Base-by-base conservation (phyloP, 2,113 vertebrate species). In the Cathartes aura region DNA sequence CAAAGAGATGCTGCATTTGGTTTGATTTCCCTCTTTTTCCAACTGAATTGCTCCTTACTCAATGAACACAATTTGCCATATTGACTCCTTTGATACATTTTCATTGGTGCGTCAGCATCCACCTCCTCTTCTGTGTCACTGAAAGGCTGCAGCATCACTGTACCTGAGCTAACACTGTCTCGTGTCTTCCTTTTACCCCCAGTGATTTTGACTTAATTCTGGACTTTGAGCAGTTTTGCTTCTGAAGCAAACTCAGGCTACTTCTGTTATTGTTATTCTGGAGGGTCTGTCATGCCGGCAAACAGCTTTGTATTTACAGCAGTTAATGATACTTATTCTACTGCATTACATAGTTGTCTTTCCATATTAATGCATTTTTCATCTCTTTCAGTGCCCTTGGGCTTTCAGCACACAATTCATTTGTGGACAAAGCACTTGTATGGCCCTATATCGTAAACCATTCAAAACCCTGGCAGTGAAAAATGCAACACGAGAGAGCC, bases 121-220 rank as follows among this genome's bases (percentile, higher is more conserved):
- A 93, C 38, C 48, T 83, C 34, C 29, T 15, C 58, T 38, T 82
- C 92, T 62, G 58, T 94, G 52, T 71, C 91, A 56, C 58, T 18
- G 38, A 92, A 90, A 55, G 15, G 29, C 43, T 86, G 50, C 45
- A 59, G 24, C 66, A 93, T n/a, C 21, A n/a, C 45, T 78, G 53
- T 80, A 80, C 27, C 34, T 22, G 6, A 55, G 67, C 47, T 93
- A 94, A 87, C 43, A 40, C 87, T 42, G 50, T 43, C 64, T 95
- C 21, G 5, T 34, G 20, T 89, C 64, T 86, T 38, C 3, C 52
- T 91, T 56, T n/a, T 12, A 62, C n/a, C 72, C 71, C 88, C 68
- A 93, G 24, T 86, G 68, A 96, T 80, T 97, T 87, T 93, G 36
- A 96, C 91, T 92, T 93, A 94, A 90, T 92, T 96, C 82, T 42